Evolutionary conservation across 2,797 vertebrate genomes (phyloP).

Genomic region (Benthosema pterotum): DNA sequence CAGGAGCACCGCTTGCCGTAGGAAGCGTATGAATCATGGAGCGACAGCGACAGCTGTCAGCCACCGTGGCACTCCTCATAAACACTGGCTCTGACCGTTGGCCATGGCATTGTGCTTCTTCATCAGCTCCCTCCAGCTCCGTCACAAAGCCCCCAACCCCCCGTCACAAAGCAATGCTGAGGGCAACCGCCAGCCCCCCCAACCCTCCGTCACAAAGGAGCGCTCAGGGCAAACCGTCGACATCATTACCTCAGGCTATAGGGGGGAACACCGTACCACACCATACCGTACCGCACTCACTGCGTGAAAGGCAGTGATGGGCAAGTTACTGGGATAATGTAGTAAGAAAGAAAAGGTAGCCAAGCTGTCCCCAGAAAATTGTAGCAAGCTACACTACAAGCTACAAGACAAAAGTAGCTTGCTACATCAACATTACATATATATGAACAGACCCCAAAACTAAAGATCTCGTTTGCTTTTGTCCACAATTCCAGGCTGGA

Average conservation of each 20-base stretch:
- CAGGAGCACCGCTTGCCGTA: conserved; percentile 62
- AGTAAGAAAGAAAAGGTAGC: no score
- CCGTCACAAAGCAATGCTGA: conserved; percentile 55
- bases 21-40: conserved; percentile 74
- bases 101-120: conserved; percentile 70
- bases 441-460: no score
- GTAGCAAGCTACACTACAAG: no score
- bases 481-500: no score
- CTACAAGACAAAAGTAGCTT: no score
- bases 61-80: conserved; percentile 72
- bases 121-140: conserved; percentile 52
- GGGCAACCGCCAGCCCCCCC: conserved; percentile 36
- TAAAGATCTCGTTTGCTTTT: no score
- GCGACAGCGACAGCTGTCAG: conserved; percentile 59
- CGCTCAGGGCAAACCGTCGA: background rate
- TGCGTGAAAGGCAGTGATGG: conserved; percentile 38
- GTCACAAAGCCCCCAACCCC: conserved; percentile 41
- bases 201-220: conserved; percentile 20
- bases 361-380: no score
- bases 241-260: no score
- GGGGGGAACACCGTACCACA: conserved; percentile 6
- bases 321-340: no score
- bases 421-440: no score
- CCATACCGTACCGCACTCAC: conserved; percentile 20
- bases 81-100: conserved; percentile 74